Base-by-base conservation (phyloP, 2,888 invertebrate species). In the Muschampia plurimacula region DNA sequence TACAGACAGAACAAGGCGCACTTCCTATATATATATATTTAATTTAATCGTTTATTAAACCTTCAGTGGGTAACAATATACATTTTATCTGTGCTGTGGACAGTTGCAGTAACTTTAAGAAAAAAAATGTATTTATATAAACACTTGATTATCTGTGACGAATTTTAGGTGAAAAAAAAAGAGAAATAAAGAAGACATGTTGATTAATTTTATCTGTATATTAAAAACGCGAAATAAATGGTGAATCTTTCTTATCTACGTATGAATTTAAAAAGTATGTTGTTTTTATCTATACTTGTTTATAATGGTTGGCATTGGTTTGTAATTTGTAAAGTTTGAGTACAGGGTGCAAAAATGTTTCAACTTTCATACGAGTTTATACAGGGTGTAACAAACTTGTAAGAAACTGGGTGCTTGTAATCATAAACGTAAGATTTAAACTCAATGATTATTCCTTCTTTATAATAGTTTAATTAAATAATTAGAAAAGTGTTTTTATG, bases 1-100 rank as follows among this genome's bases (percentile, higher is more conserved):
- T 80, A 82, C 81, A 81, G 75, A 75, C 77, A 75, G 82, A 83
- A 85, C 81, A 81, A 84, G 55, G 81, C 83, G 82, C 84, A 82
- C 82, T 83, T 83, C 80, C 80, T 46, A 67, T 75, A 73, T 74
- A 70, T 74, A 70, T 74, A 71, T 67, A 67, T 60, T 66, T 59
- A 63, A 69, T 62, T 36, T 60, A 63, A 69, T 62, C 39, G 57
- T 71, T 46, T 22, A 59, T 10, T 22, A 67, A 67, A 60, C 46
- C 22, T 15, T 69, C 65, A 28, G 71, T 72, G 71, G 60, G 66
- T 59, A 71, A 28, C 15, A 57, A 62, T 32, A 60, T 64, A 65
- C 55, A 57, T 46, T 66, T 15, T 36, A 41, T 39, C 41, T 59
- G 59, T 22, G 32, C 59, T 52, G 52, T 64, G 74, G 78, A 78